phyloP scores from a whole-genome alignment of 1,140 invertebrate genomes.

The Sarcophaga bullata region DNA sequence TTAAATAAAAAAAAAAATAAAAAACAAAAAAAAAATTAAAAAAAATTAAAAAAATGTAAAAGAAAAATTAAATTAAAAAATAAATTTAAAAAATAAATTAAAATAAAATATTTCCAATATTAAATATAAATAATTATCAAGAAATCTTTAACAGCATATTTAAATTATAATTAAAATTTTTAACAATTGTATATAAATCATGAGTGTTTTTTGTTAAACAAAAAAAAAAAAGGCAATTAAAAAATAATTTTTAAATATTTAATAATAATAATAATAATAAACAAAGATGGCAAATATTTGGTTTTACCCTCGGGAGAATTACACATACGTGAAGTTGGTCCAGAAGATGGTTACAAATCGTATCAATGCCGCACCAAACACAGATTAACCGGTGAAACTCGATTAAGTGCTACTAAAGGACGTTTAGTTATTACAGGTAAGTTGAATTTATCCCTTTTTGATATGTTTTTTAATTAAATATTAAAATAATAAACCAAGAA shows the following conservation, averaged over 20 bases:
- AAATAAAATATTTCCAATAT: too few relatives aligned
- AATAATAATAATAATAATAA: neutral
- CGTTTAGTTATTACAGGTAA: slow-evolving; percentile 95
- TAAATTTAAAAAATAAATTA: too few relatives aligned
- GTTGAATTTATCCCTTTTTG: slow-evolving; percentile 63
- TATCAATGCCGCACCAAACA: slow-evolving; percentile 95
- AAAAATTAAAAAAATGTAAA: neutral
- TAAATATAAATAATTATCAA: too few relatives aligned
- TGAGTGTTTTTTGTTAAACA: neutral
- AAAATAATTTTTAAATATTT: neutral
- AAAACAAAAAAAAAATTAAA: neutral
- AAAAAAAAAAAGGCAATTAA: neutral
- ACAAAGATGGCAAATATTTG: slow-evolving; percentile 90
- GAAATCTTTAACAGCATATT: too few relatives aligned
- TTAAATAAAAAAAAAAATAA: neutral
- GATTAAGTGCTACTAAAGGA: slow-evolving; percentile 92
- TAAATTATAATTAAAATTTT: neutral
- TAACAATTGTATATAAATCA: neutral
- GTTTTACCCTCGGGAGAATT: slow-evolving; percentile 92
- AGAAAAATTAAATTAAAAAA: too few relatives aligned
- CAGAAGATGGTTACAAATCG: slow-evolving; percentile 92
- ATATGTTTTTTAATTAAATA: slow-evolving; percentile 39
- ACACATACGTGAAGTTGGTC: slow-evolving; percentile 91
- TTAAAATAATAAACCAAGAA: neutral
- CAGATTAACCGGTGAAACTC: slow-evolving; percentile 90